Evolutionary conservation across 2,888 invertebrate genomes (phyloP), one percentile per base, ranked within the genome.

Genomic region (Diaperis boleti): DNA sequence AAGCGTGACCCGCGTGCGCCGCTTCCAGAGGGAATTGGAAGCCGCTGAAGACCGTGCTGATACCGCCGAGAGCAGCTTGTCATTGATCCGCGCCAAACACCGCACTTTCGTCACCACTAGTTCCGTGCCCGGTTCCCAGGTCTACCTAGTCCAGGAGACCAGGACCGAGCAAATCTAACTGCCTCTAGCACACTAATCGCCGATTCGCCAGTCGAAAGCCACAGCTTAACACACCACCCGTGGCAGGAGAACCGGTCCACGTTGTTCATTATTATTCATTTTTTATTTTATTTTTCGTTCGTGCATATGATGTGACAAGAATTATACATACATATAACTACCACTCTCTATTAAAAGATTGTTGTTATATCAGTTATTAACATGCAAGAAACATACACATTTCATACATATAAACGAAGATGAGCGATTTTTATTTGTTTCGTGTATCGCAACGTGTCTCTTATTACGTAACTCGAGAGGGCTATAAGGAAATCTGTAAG

Each of bases 11-110:
- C 89, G 97, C 82, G 96, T 96, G 74, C 95, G 97, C 83, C 92
- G 96, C 85, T 97, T 97, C 96, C 97, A 98, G 84, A 91, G 97
- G 78, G 97, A 98, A 85, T 85, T 98, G 81, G 97, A 98, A 83
- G 96, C 97, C 54, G 97, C 97, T 72, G 97, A 98, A 83, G 96
- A 96, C 83, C 93, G 97, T 75, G 96, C 96, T 76, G 96, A 97
- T 78, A 89, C 88, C 75, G 96, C 96, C 75, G 96, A 97, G 85
- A 93, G 92, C 87, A 96, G 93, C 84, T 88, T 97, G 82, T 91
- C 92, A 76, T 87, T 97, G 83, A 96, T 97, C 86, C 92, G 97
- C 79, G 95, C 97, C 85, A 97, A 98, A 88, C 97, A 97, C 87
- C 95, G 97, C 86, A 94, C 95, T 83, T 96, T 96, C 85, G 95